phyloP scores from a whole-genome alignment of 1,140 invertebrate species.

The Odontomachus brunneus region DNA sequence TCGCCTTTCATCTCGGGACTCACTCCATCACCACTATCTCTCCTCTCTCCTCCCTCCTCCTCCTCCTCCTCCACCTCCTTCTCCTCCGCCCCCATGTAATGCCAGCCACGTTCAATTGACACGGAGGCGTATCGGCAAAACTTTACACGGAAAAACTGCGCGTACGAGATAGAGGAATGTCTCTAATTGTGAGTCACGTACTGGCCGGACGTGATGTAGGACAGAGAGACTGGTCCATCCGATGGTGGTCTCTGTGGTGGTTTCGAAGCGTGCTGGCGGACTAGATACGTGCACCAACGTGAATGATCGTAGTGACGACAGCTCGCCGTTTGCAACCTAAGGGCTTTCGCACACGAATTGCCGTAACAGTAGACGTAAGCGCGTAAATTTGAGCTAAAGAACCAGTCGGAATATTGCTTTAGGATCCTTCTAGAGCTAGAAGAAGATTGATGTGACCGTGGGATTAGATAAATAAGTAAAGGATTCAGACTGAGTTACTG shows the following conservation, averaged over 20 bases:
- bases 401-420: too few relatives aligned
- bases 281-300: neutral
- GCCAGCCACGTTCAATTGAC: conserved; percentile 35
- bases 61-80: too few relatives aligned
- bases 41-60: too few relatives aligned
- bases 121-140: conserved; percentile 22
- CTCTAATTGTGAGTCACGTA: conserved; percentile 52
- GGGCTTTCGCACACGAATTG: conserved; percentile 1
- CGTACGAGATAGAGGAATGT: neutral
- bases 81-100: neutral
- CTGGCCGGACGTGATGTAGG: conserved; percentile 15
- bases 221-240: neutral
- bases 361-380: too few relatives aligned
- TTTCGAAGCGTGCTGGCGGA: neutral
- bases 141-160: conserved; percentile 27
- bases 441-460: too few relatives aligned
- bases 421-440: too few relatives aligned
- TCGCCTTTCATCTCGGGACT: conserved; percentile 3
- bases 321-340: neutral
- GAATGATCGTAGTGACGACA: conserved; percentile 12
- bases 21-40: too few relatives aligned
- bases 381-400: too few relatives aligned
- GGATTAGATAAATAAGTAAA: too few relatives aligned
- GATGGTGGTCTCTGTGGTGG: neutral
- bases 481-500: too few relatives aligned